Evolutionary conservation across 1,140 invertebrate genomes (phyloP), one percentile per base, ranked within the genome.

Genomic region (Macrosteles quadrilineatus): DNA sequence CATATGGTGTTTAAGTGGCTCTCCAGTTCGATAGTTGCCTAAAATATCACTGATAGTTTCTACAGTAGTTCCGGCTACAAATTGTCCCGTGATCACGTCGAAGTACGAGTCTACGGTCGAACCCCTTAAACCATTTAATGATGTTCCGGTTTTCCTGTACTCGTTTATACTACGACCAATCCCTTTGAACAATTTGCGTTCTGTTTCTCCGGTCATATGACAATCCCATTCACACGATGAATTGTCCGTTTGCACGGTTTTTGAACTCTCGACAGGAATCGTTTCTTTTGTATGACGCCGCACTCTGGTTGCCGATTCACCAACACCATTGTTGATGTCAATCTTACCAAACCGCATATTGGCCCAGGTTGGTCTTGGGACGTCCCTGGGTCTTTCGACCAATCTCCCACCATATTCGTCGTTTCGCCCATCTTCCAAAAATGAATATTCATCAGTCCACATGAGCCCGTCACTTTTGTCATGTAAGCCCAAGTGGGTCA

Each of bases 371-470:
- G 36, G 36, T 43, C 36, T 43, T 43, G 17, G 17, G 21, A 59
- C 25, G 21, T 14, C 9, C 27, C 27, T 2, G 6, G 12, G 14
- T 25, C 55, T 25, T 29, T 59, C 55, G 2, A 59, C 27, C 2
- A 59, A n/a, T 27, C 55, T 2, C 4, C 55, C 55, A 29, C 55
- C 55, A 19, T 53, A 53, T 21, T 6, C 27, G 27, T 59, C 55
- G 55, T 59, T 59, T 4, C 55, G 21, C 4, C 55, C 55, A n/a
- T 59, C 55, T 14, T 25, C 25, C 9, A 27, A 23, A 29, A 21
- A 29, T 4, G 55, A 25, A 23, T 27, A 59, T 25, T 59, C 55
- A 25, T 59, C 55, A 2, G 55, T 59, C 55, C 55, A 59, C 55
- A 59, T 29, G 14, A 59, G 25, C 23, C 55, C 55, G 9, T 14